Evolutionary conservation across 2,113 vertebrate genomes (phyloP).

Genomic region (Perca schrenkii): DNA sequence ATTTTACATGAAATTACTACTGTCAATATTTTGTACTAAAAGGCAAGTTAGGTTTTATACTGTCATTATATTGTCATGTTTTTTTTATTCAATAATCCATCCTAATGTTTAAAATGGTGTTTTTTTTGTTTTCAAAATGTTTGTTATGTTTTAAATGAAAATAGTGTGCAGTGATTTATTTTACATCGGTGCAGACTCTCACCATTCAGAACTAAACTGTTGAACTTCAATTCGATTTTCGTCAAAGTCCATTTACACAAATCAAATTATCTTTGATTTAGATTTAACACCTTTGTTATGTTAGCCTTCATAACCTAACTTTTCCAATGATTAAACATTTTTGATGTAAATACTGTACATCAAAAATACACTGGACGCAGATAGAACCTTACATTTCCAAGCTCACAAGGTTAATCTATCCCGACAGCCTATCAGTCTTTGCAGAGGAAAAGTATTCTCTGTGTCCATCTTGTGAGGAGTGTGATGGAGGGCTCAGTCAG

Average conservation of each 20-base stretch:
- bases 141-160: background rate
- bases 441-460: conserved; percentile 66
- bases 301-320: background rate
- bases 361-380: conserved; percentile 14
- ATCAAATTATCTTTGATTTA: background rate
- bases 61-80: background rate
- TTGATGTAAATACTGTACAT: conserved; percentile 9
- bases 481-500: conserved; percentile 75
- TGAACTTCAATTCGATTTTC: background rate
- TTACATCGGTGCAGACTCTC: background rate
- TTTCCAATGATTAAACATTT: background rate
- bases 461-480: conserved; percentile 70
- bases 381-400: conserved; percentile 39
- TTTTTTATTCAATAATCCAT: background rate
- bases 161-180: background rate
- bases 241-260: background rate
- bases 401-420: conserved; percentile 75
- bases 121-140: background rate
- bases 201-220: background rate
- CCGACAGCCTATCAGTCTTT: conserved; percentile 72
- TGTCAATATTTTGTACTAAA: background rate
- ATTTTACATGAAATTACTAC: background rate
- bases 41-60: background rate
- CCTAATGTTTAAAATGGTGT: background rate
- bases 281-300: background rate